A percentile compares a stretch with the other conserved stretches of the same genome.
Evolutionary conservation across 2,888 invertebrate genomes (phyloP).

Genomic region (Diaprepes abbreviatus): DNA sequence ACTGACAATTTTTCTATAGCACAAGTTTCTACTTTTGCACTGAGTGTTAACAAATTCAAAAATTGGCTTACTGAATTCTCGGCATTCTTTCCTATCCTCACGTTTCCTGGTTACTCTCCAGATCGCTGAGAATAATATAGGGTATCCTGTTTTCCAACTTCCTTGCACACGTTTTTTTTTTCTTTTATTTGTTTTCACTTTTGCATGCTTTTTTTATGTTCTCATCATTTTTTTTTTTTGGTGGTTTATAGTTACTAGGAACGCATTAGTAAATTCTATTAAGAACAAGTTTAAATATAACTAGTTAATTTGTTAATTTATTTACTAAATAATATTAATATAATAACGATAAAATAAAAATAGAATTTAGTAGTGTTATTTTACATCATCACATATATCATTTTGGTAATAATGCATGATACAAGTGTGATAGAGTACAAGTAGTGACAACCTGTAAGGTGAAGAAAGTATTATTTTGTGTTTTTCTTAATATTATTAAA

Average conservation of each 20-base stretch:
- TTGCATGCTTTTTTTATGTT: conserved; percentile 60
- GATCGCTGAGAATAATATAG: conserved; percentile 60
- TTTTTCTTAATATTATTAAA: too few species aligned
- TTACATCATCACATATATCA: not conserved
- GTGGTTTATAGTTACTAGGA: too few species aligned
- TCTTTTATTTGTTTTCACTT: conserved; percentile 51
- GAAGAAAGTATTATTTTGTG: too few species aligned
- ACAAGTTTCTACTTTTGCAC: conserved; percentile 50
- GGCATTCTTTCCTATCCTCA: conserved; percentile 52
- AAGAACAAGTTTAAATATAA: not conserved
- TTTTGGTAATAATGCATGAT: conserved; percentile 12
- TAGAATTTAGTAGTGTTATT: not conserved
- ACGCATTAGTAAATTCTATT: conserved; percentile 16
- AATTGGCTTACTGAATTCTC: conserved; percentile 56
- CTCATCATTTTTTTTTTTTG: conserved; percentile 56
- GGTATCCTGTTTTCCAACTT: conserved; percentile 60
- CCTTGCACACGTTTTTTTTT: conserved; percentile 61
- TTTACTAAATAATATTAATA: too few species aligned
- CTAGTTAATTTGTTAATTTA: too few species aligned
- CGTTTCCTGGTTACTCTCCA: conserved; percentile 48
- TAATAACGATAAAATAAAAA: not conserved
- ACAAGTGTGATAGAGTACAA: not conserved
- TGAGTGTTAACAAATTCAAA: conserved; percentile 51
- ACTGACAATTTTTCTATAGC: conserved; percentile 40
- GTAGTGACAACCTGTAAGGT: not conserved